Base-by-base conservation (phyloP, 2,797 vertebrate genomes). In the Scolopax bukidnonensis region DNA sequence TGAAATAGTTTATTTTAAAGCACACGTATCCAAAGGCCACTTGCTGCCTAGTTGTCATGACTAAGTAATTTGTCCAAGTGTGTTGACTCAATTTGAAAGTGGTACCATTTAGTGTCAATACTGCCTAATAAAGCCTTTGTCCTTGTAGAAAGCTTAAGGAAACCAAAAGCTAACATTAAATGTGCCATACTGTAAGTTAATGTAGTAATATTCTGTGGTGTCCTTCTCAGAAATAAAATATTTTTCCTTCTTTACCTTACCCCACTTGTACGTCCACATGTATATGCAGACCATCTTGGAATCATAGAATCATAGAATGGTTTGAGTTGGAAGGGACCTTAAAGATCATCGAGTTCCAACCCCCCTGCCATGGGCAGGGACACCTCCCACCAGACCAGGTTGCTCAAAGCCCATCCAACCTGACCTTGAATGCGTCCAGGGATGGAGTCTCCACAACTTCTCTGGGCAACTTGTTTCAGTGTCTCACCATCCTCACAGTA, bases 1-100 rank as follows among this genome's bases (percentile, higher is more conserved):
- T 82, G 50, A 93, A 94, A 21, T 71, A 65, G 27, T 38, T 90
- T 24, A 5, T 67, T 91, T 50, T 94, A 60, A 92, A 93, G 75
- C 50, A 48, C 21, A 0, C 15, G 11, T 74, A 60, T 74, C 15
- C 40, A 30, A 82, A 91, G 86, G 40, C 86, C 30, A 15, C 61
- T 65, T 76, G 48, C 47, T 86, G 43, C 87, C 21, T 28, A 47
- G 28, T 43, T 84, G 68, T 70, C 56, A 32, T 24, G 47, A 48
- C 40, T 79, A 36, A 36, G 36, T 36, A 36, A 36, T 36, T 36
- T 36, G 36, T 36, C 36, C 36, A 36, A 36, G 36, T 36, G 36
- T 36, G 36, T 36, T 36, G 36, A 36, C 36, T 36, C 36, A 36
- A 36, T 59, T 84, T 77, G 51, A 76, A 81, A 76, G 19, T 5